phyloP scores from a whole-genome alignment of 1,140 invertebrate species.

The Melitaea cinxia region DNA sequence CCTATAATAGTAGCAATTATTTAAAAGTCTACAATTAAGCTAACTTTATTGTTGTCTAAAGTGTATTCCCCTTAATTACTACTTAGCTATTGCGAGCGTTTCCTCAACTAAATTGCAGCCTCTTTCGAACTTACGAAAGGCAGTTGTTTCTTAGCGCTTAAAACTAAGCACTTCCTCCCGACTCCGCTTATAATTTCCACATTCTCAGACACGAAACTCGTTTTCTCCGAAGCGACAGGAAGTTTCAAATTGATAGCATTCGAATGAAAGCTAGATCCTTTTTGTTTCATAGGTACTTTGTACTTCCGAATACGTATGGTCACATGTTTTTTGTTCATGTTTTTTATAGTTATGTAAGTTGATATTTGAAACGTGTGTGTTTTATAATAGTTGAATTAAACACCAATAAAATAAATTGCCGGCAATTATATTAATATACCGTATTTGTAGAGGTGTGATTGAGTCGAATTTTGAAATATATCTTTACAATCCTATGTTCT shows the following conservation, averaged over 20 bases:
- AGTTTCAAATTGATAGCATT: constrained; percentile 11
- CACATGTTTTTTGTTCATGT: neutral
- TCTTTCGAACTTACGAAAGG: constrained; percentile 14
- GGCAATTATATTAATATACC: neutral
- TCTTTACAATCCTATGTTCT: neutral
- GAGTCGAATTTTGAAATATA: neutral
- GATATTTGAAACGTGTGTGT: neutral
- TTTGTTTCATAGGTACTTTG: neutral
- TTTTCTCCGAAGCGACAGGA: constrained; percentile 13
- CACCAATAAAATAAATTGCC: neutral
- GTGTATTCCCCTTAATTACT: neutral
- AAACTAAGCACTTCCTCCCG: constrained; percentile 49
- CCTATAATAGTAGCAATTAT: too few relatives aligned
- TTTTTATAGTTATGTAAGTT: neutral
- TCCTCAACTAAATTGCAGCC: neutral
- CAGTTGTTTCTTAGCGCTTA: constrained; percentile 29
- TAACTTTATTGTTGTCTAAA: neutral
- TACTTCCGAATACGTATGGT: too few relatives aligned
- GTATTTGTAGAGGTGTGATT: neutral
- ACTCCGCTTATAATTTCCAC: constrained; percentile 15
- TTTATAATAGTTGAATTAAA: neutral
- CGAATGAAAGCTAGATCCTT: constrained; percentile 1
- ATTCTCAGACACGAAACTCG: constrained; percentile 18
- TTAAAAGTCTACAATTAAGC: neutral
- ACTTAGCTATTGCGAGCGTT: neutral